Conservation (phyloP, 1,140 invertebrate genomes). For the Scaptomyza montana region DNA sequence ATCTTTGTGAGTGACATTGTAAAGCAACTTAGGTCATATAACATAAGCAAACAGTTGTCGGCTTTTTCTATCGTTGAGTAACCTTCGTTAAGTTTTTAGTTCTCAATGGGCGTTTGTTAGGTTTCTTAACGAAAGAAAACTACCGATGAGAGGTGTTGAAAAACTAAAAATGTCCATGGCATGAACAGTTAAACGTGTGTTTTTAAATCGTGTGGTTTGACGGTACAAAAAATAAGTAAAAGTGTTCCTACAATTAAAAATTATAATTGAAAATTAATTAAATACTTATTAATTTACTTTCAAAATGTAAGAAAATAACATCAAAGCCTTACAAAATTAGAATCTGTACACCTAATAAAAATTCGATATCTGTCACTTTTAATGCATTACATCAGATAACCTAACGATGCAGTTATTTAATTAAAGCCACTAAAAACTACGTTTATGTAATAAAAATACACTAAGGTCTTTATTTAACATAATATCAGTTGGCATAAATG, state of each 20-base stretch:
- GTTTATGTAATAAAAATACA: neutral
- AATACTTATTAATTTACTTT: too few species aligned
- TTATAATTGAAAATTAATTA: neutral
- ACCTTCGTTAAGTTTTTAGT: constrained; percentile 28
- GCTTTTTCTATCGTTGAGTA: constrained; percentile 8
- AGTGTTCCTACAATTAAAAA: neutral
- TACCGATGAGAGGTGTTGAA: constrained; percentile 54
- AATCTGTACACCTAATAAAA: too few species aligned
- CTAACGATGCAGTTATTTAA: too few species aligned
- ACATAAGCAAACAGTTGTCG: neutral
- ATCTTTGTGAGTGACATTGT: neutral
- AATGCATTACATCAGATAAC: too few species aligned
- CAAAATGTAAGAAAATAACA: too few species aligned
- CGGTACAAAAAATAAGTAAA: neutral
- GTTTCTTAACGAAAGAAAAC: constrained; percentile 48
- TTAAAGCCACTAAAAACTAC: too few species aligned
- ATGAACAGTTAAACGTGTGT: constrained; percentile 43
- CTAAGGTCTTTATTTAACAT: neutral
- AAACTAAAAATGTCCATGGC: constrained; percentile 18
- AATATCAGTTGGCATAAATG: too few species aligned
- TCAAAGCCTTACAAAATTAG: too few species aligned
- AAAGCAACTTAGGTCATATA: neutral
- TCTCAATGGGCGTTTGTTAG: constrained; percentile 61
- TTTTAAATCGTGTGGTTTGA: constrained; percentile 40
- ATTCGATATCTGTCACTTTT: too few species aligned